Conservation (phyloP, 2,113 vertebrate species). For the Barnardius zonarius region DNA sequence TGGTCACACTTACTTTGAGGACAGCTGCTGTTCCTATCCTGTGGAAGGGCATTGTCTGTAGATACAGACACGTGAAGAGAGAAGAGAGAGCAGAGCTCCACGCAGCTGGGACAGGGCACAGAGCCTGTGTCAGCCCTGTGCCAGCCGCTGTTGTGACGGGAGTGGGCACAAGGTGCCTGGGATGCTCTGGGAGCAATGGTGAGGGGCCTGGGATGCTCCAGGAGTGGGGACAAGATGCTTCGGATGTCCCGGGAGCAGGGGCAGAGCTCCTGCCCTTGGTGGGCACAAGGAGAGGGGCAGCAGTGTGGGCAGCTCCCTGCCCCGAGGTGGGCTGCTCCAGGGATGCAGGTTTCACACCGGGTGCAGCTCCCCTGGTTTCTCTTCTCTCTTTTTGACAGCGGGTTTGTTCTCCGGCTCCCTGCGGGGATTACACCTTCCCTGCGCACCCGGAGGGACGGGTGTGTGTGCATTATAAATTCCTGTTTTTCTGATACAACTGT, state of each 20-base stretch:
- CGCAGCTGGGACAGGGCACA: background rate
- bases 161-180: fast-evolving
- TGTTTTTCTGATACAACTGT: constrained; percentile 68
- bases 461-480: constrained; percentile 20
- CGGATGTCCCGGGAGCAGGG: background rate
- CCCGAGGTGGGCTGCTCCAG: background rate
- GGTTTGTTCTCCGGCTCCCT: background rate
- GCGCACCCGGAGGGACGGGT: background rate
- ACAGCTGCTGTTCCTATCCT: background rate
- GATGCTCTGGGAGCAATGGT: fast-evolving
- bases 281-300: background rate
- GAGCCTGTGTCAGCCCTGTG: fast-evolving
- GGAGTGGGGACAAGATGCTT: fast-evolving
- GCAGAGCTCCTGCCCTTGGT: too few species aligned
- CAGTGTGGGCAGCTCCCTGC: background rate
- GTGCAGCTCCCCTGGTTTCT: background rate
- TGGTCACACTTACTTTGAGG: background rate
- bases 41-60: background rate
- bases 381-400: background rate
- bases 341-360: background rate
- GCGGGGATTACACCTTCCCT: background rate
- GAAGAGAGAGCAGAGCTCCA: background rate
- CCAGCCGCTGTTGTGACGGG: background rate
- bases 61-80: background rate
- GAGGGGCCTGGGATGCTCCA: background rate